Base-by-base conservation (phyloP, 1,140 invertebrate genomes). In the Drosophila nebulosa region DNA sequence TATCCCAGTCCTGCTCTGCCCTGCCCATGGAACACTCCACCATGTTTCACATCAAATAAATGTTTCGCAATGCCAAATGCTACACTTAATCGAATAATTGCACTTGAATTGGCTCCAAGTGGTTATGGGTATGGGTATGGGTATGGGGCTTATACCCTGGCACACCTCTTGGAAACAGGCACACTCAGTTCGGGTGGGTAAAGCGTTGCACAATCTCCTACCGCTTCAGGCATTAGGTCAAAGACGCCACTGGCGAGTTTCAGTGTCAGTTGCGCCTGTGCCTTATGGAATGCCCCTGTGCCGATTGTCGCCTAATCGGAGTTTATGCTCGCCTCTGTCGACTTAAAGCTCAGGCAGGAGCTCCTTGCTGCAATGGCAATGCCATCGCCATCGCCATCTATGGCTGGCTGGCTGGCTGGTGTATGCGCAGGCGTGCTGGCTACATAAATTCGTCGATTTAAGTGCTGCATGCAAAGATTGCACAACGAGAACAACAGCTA, bases 401-500 rank as follows among this genome's bases (percentile, higher is more conserved):
- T 32, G 30, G 30, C 12, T 32, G 46, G 59, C 16, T 46, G 10
- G 10, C 22, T 69, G 35, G 64, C 56, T 32, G 66, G 46, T 64
- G 64, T 58, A 61, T 77, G 81, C 78, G 78, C 81, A 86, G 83
- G 69, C 74, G 83, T 73, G 64, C 64, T 52, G 68, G 78, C 78
- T 88, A 73, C 83, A 88, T 88, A 88, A 88, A 88, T 88, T 78
- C 83, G 77, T 79, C 83, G 78, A 88, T 88, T 88, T 88, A 88
- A 88, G 84, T 88, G 83, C 84, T 66, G 67, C 81, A 71, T 72
- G 79, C 81, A 74, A 79, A 85, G 77, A 78, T 85, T 79, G 74
- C 72, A 64, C 80, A 46, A 46, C 39, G 68, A 26, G 60, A 67
- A 58, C 73, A 70, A 46, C 56, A 46, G 36, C 32, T 61, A 46